These are phyloP conservation scores for Aricia agestis DNA, from an alignment of 1,140 invertebrate species.

Conservation along the genomic window DNA sequence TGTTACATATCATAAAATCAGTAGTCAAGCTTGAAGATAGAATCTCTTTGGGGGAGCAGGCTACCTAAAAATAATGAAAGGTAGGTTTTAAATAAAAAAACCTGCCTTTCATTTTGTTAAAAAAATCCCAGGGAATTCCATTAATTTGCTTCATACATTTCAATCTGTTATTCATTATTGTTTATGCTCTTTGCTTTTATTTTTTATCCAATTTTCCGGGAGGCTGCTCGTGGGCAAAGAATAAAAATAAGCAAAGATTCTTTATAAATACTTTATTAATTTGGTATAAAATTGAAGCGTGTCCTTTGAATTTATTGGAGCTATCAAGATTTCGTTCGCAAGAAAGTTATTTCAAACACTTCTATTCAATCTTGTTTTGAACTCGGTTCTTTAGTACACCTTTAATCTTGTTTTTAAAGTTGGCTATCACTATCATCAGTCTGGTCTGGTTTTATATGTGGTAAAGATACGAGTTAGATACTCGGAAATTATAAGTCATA, in stretches of 20 bases:
- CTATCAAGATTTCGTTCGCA: background rate
- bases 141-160: slow-evolving; percentile 14
- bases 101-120: background rate
- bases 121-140: background rate
- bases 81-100: background rate
- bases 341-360: background rate
- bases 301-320: background rate
- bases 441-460: no score
- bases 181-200: slow-evolving; percentile 15
- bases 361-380: no score
- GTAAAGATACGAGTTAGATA: no score
- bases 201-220: slow-evolving; percentile 13
- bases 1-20: no score
- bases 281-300: background rate
- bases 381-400: no score
- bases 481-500: no score
- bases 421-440: no score
- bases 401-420: no score
- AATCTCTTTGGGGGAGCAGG: no score
- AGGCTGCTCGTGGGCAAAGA: background rate
- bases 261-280: slow-evolving; percentile 12
- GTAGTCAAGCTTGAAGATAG: no score
- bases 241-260: slow-evolving; percentile 8
- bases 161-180: slow-evolving; percentile 13
- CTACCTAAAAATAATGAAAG: no score